Evolutionary conservation across 2,797 vertebrate species (phyloP).

Genomic region (Prunella strophiata): DNA sequence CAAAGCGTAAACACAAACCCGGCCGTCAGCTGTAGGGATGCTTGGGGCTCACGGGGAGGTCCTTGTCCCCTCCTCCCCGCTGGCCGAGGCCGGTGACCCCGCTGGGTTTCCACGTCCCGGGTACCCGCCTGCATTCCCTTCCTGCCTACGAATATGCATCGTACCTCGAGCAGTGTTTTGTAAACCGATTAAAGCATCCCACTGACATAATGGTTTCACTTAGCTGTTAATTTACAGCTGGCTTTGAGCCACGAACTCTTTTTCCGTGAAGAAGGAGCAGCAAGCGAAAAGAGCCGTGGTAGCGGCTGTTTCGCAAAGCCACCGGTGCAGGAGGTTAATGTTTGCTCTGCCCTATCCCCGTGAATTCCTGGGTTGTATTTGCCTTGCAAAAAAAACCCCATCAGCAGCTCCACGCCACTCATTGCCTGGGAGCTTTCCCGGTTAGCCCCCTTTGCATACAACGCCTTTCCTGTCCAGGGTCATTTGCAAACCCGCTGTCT

Average conservation of each 20-base stretch:
- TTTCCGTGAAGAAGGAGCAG: neutral
- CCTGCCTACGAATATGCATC: neutral
- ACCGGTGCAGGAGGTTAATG: neutral
- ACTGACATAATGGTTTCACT: constrained; percentile 3
- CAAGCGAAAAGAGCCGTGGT: neutral
- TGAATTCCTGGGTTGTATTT: constrained; percentile 2
- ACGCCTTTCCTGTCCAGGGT: neutral
- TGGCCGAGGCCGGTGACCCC: neutral
- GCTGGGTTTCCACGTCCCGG: neutral
- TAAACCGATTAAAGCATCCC: constrained; percentile 1
- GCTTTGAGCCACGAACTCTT: constrained; percentile 1
- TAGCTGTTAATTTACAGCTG: constrained; percentile 39
- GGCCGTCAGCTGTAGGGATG: neutral
- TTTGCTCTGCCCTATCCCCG: neutral
- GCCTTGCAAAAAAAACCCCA: neutral
- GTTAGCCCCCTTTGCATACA: neutral
- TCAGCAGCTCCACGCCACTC: neutral
- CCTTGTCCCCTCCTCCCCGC: neutral
- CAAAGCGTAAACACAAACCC: neutral
- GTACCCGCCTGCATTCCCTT: neutral
- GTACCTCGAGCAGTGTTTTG: neutral
- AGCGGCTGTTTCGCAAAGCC: neutral
- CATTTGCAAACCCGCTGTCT: neutral
- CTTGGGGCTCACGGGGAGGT: no score
- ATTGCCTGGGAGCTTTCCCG: neutral